These are phyloP conservation scores for Sepiola atlantica DNA, from an alignment of 2,888 invertebrate genomes.

Conservation along the genomic window DNA sequence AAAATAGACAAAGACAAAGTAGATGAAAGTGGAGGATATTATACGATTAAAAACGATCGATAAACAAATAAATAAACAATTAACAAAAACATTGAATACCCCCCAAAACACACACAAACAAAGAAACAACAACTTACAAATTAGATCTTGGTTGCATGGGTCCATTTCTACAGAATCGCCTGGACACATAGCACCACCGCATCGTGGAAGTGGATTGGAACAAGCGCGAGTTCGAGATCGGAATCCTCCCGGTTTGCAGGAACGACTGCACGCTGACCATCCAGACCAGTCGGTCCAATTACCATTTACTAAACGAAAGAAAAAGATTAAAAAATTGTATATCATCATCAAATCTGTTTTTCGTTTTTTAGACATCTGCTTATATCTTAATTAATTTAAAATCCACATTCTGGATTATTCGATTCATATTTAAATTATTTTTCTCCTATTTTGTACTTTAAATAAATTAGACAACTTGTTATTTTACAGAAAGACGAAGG, in stretches of 20 bases:
- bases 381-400: no score
- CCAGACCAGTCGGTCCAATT: conserved; percentile 36
- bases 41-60: no score
- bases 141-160: background rate
- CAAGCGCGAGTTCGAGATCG: background rate
- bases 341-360: no score
- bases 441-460: no score
- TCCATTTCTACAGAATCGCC: conserved; percentile 2
- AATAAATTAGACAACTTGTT: no score
- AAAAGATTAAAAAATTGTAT: background rate
- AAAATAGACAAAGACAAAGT: background rate
- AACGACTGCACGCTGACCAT: conserved; percentile 41
- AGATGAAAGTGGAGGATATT: background rate
- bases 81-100: background rate
- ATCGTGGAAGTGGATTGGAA: conserved; percentile 40
- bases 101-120: no score
- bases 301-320: background rate
- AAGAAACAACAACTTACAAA: conserved; percentile 33
- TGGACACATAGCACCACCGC: background rate
- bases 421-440: no score
- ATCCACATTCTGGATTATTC: no score
- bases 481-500: no score
- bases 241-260: conserved; percentile 39
- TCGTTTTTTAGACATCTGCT: no score
- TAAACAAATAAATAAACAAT: background rate